phyloP scores from a whole-genome alignment of 2,797 vertebrate species.

The Alectoris magna region DNA sequence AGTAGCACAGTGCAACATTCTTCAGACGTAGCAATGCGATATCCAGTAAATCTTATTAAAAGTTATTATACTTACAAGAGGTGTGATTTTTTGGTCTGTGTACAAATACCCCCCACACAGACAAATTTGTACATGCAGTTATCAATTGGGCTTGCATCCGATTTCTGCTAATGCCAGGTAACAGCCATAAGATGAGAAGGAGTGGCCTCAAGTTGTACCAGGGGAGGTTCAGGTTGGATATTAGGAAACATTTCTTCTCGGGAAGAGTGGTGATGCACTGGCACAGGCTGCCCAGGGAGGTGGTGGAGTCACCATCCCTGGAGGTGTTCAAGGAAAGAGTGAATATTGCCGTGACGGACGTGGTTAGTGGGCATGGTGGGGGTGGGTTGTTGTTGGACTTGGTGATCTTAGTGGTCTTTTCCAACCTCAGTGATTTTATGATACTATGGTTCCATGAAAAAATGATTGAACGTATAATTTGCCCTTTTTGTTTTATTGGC shows the following conservation, averaged over 20 bases:
- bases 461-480: background rate
- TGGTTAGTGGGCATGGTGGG: too few relatives aligned
- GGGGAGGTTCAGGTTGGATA: too few relatives aligned
- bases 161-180: background rate
- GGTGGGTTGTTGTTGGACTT: too few relatives aligned
- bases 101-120: background rate
- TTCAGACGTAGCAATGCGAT: background rate
- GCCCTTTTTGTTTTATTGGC: background rate
- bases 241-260: too few relatives aligned
- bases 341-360: too few relatives aligned
- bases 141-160: background rate
- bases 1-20: background rate
- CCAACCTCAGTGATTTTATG: too few relatives aligned
- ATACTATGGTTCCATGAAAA: background rate
- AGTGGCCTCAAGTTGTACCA: too few relatives aligned
- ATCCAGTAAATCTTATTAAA: background rate
- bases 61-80: background rate
- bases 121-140: background rate
- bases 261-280: background rate
- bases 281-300: too few relatives aligned
- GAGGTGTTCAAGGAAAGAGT: too few relatives aligned
- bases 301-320: too few relatives aligned
- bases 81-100: background rate
- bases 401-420: too few relatives aligned
- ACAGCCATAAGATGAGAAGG: too few relatives aligned